Base-by-base conservation (phyloP, 2,797 vertebrate species). In the Spondyliosoma cantharus region DNA sequence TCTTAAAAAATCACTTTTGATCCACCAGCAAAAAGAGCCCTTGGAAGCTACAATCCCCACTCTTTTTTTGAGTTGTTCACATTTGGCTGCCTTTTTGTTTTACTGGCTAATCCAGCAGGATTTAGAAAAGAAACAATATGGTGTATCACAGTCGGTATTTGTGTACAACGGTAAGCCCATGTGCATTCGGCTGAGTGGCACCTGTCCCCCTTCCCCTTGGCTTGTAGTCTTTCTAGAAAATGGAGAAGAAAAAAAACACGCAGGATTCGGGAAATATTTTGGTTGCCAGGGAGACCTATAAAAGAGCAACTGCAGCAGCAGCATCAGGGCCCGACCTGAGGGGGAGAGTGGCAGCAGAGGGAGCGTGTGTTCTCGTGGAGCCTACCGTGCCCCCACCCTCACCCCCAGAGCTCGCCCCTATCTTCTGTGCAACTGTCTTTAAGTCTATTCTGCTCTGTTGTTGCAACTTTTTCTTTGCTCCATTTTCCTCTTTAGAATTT, bases 381-480 rank as follows among this genome's bases (percentile, higher is more conserved):
- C 93, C 93, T 84, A 94, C 95, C 93, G 88, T 95, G 96, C 95
- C 96, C 95, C 96, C 95, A 64, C 94, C 95, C 79, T 88, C 83
- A 80, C 84, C 91, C 37, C 90, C 80, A 42, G 84, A 92, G 82
- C 89, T 90, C 73, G 71, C 91, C 93, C 37, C 92, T 84, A 78
- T 94, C 94, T 90, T 94, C 94, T 93, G 88, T 93, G 92, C 91
- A 89, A 92, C 93, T 95, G 94, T 95, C 94, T 94, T 93, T 94
- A 94, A 92, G 89, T 94, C 92, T 85, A 94, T 94, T 95, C 94
- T 94, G 87, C 94, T 97, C 97, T 96, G 97, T 97, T 96, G 96
- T 96, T 95, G 95, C 96, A 97, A 99, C 96, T 98, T 97, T 98
- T 97, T 97, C 97, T 94, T 93, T 93, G 94, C 93, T 94, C 92